Conservation (phyloP, 2,113 vertebrate genomes). For the Mirza zaza region DNA sequence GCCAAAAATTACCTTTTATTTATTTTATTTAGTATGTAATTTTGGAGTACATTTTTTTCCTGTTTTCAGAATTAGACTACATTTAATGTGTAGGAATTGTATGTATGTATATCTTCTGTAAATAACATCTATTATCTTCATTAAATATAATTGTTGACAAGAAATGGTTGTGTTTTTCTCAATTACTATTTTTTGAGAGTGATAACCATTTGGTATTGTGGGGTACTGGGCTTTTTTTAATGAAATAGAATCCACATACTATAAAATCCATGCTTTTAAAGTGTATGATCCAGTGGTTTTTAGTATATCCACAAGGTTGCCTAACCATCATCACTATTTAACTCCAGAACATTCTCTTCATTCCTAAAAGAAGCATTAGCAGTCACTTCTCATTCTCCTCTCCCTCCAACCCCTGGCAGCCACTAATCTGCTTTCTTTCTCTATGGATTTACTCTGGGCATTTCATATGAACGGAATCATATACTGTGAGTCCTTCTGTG, state of each 20-base stretch:
- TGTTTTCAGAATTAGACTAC: slow-evolving; percentile 87
- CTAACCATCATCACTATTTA: neutral
- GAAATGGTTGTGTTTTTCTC: slow-evolving; percentile 66
- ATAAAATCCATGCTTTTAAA: slow-evolving; percentile 10
- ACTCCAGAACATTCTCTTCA: neutral
- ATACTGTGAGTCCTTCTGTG: neutral
- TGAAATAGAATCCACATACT: neutral
- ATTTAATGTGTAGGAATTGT: slow-evolving; percentile 81
- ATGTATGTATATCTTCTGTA: slow-evolving; percentile 86
- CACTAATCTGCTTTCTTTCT: neutral
- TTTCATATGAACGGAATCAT: neutral
- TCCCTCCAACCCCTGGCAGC: neutral
- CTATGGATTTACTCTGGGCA: neutral
- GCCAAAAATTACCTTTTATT: slow-evolving; percentile 90
- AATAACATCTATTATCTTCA: slow-evolving; percentile 86
- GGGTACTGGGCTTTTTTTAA: neutral
- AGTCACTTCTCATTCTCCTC: neutral
- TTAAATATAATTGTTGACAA: slow-evolving; percentile 85
- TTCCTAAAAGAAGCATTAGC: neutral
- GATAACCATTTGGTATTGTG: slow-evolving; percentile 28
- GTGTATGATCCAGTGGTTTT: neutral
- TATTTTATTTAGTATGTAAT: slow-evolving; percentile 86
- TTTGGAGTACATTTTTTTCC: slow-evolving; percentile 79
- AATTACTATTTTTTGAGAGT: slow-evolving; percentile 56
- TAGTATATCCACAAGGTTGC: neutral